A percentile compares a stretch with the other conserved stretches of the same genome.
phyloP scores from a whole-genome alignment of 2,888 invertebrate species.

The Archips crataeganus region DNA sequence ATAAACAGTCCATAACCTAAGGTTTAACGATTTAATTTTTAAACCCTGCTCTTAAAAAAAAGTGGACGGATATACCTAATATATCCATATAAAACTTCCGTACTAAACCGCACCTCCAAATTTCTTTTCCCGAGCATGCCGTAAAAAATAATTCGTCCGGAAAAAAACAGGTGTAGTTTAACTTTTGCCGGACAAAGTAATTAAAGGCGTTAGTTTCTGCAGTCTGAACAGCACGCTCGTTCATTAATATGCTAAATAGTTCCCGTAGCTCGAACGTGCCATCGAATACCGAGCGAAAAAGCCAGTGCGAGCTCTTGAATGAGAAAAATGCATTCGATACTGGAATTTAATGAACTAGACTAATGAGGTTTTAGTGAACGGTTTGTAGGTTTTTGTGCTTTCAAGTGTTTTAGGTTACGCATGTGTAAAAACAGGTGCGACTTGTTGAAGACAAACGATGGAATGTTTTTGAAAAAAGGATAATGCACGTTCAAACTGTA shows the following conservation, averaged over 20 bases:
- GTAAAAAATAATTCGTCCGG: background rate
- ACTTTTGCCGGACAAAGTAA: conserved; percentile 42
- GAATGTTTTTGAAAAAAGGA: too few species aligned
- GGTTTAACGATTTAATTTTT: too few species aligned
- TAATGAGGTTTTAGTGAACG: background rate
- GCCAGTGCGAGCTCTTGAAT: conserved; percentile 11
- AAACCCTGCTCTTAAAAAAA: too few species aligned
- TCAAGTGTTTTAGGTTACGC: too few species aligned
- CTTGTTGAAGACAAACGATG: too few species aligned
- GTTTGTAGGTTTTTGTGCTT: background rate
- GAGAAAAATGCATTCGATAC: conserved; percentile 30
- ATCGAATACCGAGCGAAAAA: conserved; percentile 40
- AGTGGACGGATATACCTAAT: too few species aligned
- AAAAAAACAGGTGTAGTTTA: conserved; percentile 40
- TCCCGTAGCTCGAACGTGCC: conserved; percentile 35
- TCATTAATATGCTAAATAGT: conserved; percentile 48
- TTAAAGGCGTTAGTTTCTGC: conserved; percentile 38
- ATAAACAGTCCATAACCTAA: too few species aligned
- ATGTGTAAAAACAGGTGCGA: too few species aligned
- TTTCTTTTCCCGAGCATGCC: background rate
- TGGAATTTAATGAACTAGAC: conserved; percentile 26
- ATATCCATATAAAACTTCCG: background rate
- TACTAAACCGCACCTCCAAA: background rate
- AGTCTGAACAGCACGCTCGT: conserved; percentile 41
- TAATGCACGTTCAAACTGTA: too few species aligned